Evolutionary conservation across 2,113 vertebrate species (phyloP).

Genomic region (Campylomormyrus tamandua): DNA sequence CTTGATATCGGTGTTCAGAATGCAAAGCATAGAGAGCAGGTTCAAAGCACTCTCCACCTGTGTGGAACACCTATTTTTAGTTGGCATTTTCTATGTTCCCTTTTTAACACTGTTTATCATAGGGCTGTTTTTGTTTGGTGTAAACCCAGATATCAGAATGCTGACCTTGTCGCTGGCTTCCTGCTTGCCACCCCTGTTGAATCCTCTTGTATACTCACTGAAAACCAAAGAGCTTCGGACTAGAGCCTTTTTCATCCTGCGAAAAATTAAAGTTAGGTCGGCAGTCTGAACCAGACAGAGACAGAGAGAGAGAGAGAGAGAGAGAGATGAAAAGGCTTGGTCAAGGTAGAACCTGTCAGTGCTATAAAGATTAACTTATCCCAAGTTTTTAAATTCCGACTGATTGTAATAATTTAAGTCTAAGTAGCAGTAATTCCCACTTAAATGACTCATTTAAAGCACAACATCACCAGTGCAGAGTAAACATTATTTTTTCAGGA

Average conservation of each 20-base stretch:
- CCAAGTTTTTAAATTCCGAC: neutral
- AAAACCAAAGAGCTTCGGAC: constrained; percentile 53
- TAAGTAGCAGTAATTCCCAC: neutral
- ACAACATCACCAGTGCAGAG: neutral
- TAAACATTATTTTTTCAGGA: neutral
- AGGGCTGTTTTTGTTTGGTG: constrained; percentile 29
- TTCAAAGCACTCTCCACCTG: constrained; percentile 51
- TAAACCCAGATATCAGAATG: constrained; percentile 43
- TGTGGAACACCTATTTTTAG: constrained; percentile 50
- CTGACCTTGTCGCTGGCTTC: constrained; percentile 49
- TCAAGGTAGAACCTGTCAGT: neutral
- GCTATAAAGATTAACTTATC: neutral
- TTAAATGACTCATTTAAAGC: neutral
- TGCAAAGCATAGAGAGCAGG: constrained; percentile 42
- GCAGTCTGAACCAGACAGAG: neutral
- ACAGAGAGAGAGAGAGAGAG: neutral
- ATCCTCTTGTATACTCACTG: constrained; percentile 56
- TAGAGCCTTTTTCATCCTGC: constrained; percentile 28
- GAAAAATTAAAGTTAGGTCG: constrained; percentile 15
- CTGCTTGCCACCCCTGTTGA: constrained; percentile 51
- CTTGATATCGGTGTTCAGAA: constrained; percentile 46
- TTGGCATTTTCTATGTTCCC: constrained; percentile 54
- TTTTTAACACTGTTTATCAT: constrained; percentile 34
- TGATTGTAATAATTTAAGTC: neutral
- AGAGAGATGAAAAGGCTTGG: neutral